Percentiles rank a stretch among this genome's conserved stretches.
phyloP scores from a whole-genome alignment of 2,797 vertebrate genomes.

The Babyrousa celebensis region DNA sequence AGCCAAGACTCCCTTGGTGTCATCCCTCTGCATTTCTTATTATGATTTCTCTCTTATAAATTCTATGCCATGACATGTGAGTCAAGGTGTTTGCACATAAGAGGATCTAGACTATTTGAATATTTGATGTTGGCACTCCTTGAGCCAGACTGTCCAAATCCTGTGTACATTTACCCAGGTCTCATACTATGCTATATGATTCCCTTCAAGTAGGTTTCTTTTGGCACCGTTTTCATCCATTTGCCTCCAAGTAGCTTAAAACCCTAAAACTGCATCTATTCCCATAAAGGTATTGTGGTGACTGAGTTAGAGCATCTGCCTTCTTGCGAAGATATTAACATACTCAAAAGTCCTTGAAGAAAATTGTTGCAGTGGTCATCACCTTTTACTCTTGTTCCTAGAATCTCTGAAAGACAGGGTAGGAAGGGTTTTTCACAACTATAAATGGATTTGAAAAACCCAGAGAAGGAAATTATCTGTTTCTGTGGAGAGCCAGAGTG shows the following conservation, averaged over 20 bases:
- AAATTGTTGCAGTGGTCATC: conserved; percentile 32
- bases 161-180: background rate
- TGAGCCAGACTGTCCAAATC: background rate
- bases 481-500: conserved; percentile 78
- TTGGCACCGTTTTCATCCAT: background rate
- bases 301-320: background rate
- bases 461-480: conserved; percentile 72
- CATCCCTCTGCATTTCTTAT: background rate
- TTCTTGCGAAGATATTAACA: conserved; percentile 47
- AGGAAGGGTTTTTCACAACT: conserved; percentile 53
- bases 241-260: background rate
- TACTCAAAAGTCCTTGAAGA: conserved; percentile 64
- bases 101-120: conserved; percentile 7
- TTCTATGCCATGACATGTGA: background rate
- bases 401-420: conserved; percentile 59
- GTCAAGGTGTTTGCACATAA: background rate
- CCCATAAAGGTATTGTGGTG: background rate
- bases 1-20: background rate
- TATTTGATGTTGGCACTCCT: background rate
- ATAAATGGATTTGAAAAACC: conserved; percentile 79
- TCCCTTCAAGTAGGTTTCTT: background rate
- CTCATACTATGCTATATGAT: background rate
- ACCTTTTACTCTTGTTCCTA: conserved; percentile 64
- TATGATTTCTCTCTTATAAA: background rate
- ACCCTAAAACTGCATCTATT: background rate